Base-by-base conservation (phyloP, 2,797 vertebrate genomes). In the Girardinus metallicus region DNA sequence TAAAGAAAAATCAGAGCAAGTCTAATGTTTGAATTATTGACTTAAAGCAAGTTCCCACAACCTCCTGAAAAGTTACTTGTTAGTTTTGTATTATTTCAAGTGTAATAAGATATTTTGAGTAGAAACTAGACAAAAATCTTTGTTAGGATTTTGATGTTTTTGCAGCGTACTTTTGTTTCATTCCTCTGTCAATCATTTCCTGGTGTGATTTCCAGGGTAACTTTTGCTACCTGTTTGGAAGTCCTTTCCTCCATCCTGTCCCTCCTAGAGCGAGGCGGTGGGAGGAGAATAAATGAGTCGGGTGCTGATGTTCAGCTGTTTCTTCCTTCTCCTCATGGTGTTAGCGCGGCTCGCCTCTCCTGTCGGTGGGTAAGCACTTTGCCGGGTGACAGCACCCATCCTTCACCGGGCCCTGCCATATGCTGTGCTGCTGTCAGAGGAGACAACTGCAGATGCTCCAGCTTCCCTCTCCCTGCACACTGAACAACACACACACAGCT, bases 381-480 rank as follows among this genome's bases (percentile, higher is more conserved):
- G 91, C 89, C 87, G 90, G 91, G 91, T 96, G 96, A 96, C 95
- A 96, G 93, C 92, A 88, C 90, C 94, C 95, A 96, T 96, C 95
- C 94, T 95, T 96, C 95, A 96, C 93, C 79, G 88, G 86, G 90
- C 91, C 75, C 77, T 77, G 92, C 96, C 96, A 96, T 96, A 96
- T 96, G 95, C 94, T 90, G 88, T 75, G 85, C 91, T 90, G 92
- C 92, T 94, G 93, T 94, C 94, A 94, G 91, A 76, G 92, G 94
- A 93, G 94, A 91, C 85, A 83, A 90, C 89, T 94, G 90, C 94
- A 95, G 95, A 94, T 95, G 94, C 93, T 94, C 91, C 94, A 95
- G 93, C 93, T 95, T 95, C 93, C 94, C 85, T 91, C 88, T 86
- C 83, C 85, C 89, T 82, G 83, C 87, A 86, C 90, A 62, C 82